A percentile compares a stretch with the other conserved stretches of the same genome.
These are phyloP conservation scores for Seriola rivoliana DNA, from an alignment of 2,113 vertebrate species.

Conservation along the genomic window DNA sequence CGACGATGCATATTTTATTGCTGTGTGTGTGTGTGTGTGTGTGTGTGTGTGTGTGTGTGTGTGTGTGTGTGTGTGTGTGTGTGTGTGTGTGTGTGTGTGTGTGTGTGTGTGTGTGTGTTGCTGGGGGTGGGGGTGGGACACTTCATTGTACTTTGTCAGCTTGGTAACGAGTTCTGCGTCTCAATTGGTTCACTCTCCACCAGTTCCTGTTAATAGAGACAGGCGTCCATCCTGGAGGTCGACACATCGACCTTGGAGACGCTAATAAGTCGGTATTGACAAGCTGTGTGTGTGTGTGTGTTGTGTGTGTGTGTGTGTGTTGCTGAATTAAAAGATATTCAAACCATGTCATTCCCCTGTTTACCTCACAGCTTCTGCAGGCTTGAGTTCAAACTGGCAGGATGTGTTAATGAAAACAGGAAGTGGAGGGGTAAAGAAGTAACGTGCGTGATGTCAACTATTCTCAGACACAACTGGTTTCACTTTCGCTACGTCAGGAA, in stretches of 20 bases:
- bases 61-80: constrained; percentile 4
- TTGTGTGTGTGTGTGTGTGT: constrained; percentile 56
- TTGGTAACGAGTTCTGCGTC: constrained; percentile 63
- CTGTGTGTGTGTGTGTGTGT: constrained; percentile 35
- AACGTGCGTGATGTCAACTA: no score
- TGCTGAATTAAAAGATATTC: constrained; percentile 22
- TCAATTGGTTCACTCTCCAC: constrained; percentile 66
- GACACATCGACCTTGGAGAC: constrained; percentile 73
- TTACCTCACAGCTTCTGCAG: background rate
- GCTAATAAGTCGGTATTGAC: constrained; percentile 70
- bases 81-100: constrained; percentile 1
- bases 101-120: constrained; percentile 5
- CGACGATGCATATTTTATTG: constrained; percentile 76
- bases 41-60: constrained; percentile 24
- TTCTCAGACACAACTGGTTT: no score
- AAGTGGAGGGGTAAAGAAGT: background rate
- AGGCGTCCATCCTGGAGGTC: constrained; percentile 71
- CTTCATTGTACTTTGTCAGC: constrained; percentile 67
- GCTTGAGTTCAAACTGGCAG: background rate
- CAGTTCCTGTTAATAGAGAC: constrained; percentile 74
- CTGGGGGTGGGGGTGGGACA: background rate
- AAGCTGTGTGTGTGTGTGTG: constrained; percentile 41
- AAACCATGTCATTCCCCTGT: background rate
- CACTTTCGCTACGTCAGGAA: no score
- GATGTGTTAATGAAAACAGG: background rate